These are phyloP conservation scores for Phthorimaea operculella DNA, from an alignment of 1,140 invertebrate genomes.

Conservation along the genomic window DNA sequence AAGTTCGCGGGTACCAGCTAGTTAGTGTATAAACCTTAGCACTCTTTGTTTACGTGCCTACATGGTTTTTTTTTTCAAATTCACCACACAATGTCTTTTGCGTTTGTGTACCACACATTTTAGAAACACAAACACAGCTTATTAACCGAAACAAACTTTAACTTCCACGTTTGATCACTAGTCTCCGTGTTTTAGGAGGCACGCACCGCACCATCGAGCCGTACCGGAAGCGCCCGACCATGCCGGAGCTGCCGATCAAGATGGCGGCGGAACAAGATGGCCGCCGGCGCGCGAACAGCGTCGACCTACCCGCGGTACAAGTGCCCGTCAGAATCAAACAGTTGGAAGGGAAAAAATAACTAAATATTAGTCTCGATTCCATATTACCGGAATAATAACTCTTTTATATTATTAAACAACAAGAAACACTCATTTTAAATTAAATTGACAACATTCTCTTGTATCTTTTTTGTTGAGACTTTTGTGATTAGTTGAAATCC, in stretches of 20 bases:
- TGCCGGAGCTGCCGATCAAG: slow-evolving; percentile 38
- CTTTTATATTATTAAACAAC: slow-evolving; percentile 4
- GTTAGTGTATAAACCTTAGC: too few relatives aligned
- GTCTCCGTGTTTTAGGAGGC: background rate
- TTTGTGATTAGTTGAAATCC: background rate
- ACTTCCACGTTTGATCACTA: too few relatives aligned
- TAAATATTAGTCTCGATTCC: slow-evolving; percentile 7
- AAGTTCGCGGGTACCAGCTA: too few relatives aligned
- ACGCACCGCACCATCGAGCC: background rate
- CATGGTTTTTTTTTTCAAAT: too few relatives aligned
- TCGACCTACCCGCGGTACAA: slow-evolving; percentile 59
- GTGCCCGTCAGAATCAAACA: slow-evolving; percentile 61
- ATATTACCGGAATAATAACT: slow-evolving; percentile 6
- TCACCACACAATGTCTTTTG: too few relatives aligned
- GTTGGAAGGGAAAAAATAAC: slow-evolving; percentile 34
- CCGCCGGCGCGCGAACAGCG: slow-evolving; percentile 41
- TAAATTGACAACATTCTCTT: background rate
- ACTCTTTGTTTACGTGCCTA: too few relatives aligned
- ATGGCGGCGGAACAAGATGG: slow-evolving; percentile 33
- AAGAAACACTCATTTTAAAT: slow-evolving; percentile 4
- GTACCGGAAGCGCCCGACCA: slow-evolving; percentile 33
- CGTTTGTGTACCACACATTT: too few relatives aligned
- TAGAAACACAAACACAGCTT: too few relatives aligned
- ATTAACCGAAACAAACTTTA: too few relatives aligned
- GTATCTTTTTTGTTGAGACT: background rate